Percentiles rank a stretch among this genome's conserved stretches.
Conservation (phyloP, 2,797 vertebrate genomes). For the Scarus forsteni region DNA sequence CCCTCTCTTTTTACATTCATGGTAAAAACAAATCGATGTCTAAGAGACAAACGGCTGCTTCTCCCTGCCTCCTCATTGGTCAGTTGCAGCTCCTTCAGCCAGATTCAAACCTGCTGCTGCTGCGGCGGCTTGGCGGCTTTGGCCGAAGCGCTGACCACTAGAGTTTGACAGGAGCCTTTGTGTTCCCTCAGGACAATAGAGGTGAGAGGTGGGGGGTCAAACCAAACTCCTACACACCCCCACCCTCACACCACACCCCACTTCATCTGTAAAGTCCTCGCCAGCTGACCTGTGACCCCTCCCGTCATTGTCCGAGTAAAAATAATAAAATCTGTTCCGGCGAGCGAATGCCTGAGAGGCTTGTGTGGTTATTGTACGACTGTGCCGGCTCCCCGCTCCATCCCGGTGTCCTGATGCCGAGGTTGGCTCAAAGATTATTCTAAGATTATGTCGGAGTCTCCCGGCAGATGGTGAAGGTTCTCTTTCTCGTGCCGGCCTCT, state of each 20-base stretch:
- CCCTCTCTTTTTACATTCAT: not conserved
- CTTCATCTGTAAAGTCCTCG: constrained; percentile 75
- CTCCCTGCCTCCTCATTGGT: constrained; percentile 44
- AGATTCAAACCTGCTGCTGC: constrained; percentile 45
- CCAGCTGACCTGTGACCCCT: constrained; percentile 82
- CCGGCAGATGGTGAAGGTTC: constrained; percentile 79
- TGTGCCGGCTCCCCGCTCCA: constrained; percentile 33
- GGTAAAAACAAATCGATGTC: not conserved
- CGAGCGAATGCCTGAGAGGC: constrained; percentile 58
- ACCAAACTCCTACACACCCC: constrained; percentile 58
- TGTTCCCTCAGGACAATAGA: constrained; percentile 76
- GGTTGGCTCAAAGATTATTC: constrained; percentile 77
- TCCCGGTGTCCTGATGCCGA: constrained; percentile 36
- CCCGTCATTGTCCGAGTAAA: constrained; percentile 78
- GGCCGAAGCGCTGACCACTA: constrained; percentile 72
- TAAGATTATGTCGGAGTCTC: constrained; percentile 75
- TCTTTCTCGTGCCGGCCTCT: constrained; percentile 37
- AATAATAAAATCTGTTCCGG: constrained; percentile 83
- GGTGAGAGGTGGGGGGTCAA: constrained; percentile 78
- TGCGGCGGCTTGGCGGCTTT: constrained; percentile 38
- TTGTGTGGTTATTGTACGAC: constrained; percentile 55
- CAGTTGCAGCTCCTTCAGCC: constrained; percentile 11
- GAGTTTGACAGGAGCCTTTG: constrained; percentile 77
- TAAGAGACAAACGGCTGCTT: not conserved
- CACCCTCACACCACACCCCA: constrained; percentile 43